Percentiles rank a stretch among this genome's conserved stretches.
Conservation (phyloP, 2,113 vertebrate genomes). For the Mormyrus iriodes region DNA sequence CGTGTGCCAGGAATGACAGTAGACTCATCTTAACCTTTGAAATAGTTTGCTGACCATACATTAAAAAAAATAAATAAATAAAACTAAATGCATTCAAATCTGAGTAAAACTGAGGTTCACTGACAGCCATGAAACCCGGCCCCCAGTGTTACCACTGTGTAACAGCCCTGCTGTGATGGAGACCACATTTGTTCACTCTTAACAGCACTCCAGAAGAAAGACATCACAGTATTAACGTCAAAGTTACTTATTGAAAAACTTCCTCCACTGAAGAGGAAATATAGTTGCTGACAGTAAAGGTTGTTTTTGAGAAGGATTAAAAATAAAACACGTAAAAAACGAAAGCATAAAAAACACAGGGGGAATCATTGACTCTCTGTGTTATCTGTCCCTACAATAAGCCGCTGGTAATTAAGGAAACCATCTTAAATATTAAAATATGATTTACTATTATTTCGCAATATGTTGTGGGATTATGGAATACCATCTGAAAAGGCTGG, state of each 20-base stretch:
- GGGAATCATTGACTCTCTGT: not conserved
- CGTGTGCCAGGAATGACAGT: not conserved
- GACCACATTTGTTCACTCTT: not conserved
- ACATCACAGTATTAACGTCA: not conserved
- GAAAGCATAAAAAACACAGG: not conserved
- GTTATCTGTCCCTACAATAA: not conserved
- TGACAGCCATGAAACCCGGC: not conserved
- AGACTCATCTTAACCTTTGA: not conserved
- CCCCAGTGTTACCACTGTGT: no score
- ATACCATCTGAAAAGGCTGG: not conserved
- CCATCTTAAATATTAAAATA: conserved; percentile 1
- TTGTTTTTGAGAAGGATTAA: not conserved
- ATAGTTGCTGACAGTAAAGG: not conserved
- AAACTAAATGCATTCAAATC: no score
- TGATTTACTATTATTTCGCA: conserved; percentile 6
- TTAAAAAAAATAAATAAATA: not conserved
- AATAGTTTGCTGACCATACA: not conserved
- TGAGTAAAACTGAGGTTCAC: not conserved
- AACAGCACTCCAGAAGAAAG: not conserved
- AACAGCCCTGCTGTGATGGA: not conserved
- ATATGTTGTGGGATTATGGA: conserved; percentile 5
- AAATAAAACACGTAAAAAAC: not conserved
- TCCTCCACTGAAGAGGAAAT: not conserved
- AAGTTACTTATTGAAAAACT: not conserved
- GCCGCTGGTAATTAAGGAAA: not conserved